These are phyloP conservation scores for Lithophane semibrunnea DNA, from an alignment of 2,888 invertebrate genomes.

Conservation along the genomic window DNA sequence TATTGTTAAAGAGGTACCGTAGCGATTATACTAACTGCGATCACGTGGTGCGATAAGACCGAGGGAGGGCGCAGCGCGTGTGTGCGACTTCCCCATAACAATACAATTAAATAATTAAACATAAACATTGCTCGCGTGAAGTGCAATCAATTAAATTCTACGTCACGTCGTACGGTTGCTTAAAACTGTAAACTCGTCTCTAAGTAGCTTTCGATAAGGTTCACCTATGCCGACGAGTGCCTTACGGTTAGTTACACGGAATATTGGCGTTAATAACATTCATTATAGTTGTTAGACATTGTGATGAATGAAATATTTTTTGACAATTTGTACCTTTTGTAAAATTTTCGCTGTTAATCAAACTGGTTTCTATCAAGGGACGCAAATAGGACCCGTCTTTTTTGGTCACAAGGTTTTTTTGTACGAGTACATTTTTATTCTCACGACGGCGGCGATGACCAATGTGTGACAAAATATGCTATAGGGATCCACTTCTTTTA, in stretches of 20 bases:
- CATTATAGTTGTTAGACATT: not conserved
- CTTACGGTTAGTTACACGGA: not conserved
- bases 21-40: constrained; percentile 51
- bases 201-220: constrained; percentile 30
- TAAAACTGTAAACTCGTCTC: constrained; percentile 35
- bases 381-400: constrained; percentile 3
- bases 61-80: constrained; percentile 49
- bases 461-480: not conserved
- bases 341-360: not conserved
- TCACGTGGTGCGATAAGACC: constrained; percentile 65
- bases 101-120: constrained; percentile 58
- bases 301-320: not conserved
- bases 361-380: constrained; percentile 27
- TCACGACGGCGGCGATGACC: not conserved
- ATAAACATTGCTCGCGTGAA: constrained; percentile 49
- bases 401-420: not conserved
- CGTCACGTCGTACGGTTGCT: constrained; percentile 28
- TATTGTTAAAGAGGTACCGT: constrained; percentile 44
- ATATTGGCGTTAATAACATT: not conserved
- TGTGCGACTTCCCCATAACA: constrained; percentile 55
- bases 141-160: constrained; percentile 38
- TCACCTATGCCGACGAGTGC: not conserved
- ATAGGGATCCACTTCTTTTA: not conserved
- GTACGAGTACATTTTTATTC: not conserved
- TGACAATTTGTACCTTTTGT: not conserved